Conservation (phyloP, 2,113 vertebrate species). For the Sinocyclocheilus anshuiensis region DNA sequence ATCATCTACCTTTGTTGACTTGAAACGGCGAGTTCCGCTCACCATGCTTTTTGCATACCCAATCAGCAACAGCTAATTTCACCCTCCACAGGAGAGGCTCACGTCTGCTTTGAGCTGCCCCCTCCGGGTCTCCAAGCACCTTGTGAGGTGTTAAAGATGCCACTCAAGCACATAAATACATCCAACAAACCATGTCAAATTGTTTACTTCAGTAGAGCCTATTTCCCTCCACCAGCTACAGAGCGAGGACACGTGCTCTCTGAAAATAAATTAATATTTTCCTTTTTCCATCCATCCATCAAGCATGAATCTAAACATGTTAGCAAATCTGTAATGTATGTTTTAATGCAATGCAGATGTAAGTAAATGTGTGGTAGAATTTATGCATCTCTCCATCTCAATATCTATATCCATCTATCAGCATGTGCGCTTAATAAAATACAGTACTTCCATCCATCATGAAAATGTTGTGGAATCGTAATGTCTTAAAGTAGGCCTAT, state of each 20-base stretch:
- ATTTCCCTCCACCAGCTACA: background rate
- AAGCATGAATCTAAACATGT: too few relatives aligned
- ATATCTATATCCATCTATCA: too few relatives aligned
- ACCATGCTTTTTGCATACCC: slow-evolving; percentile 26
- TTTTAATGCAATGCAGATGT: too few relatives aligned
- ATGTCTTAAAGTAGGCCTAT: too few relatives aligned
- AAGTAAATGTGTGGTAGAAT: too few relatives aligned
- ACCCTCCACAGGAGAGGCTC: slow-evolving; percentile 2
- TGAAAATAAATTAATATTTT: too few relatives aligned
- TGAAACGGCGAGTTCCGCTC: slow-evolving; percentile 18
- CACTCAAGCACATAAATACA: slow-evolving; percentile 37
- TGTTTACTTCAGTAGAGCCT: slow-evolving; percentile 20
- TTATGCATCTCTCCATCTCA: too few relatives aligned
- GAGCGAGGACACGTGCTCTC: background rate
- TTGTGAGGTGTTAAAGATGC: slow-evolving; percentile 27
- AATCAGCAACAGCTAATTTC: slow-evolving; percentile 32
- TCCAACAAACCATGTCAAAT: slow-evolving; percentile 20
- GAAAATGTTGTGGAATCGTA: too few relatives aligned
- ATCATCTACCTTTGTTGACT: slow-evolving; percentile 28
- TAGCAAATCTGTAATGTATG: too few relatives aligned
- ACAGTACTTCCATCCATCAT: too few relatives aligned
- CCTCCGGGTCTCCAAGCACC: slow-evolving; percentile 20
- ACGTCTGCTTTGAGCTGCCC: background rate
- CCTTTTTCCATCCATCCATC: background rate
- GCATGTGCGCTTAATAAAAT: too few relatives aligned